Base-by-base conservation (phyloP, 2,888 invertebrate species). In the Charanyca ferruginea region DNA sequence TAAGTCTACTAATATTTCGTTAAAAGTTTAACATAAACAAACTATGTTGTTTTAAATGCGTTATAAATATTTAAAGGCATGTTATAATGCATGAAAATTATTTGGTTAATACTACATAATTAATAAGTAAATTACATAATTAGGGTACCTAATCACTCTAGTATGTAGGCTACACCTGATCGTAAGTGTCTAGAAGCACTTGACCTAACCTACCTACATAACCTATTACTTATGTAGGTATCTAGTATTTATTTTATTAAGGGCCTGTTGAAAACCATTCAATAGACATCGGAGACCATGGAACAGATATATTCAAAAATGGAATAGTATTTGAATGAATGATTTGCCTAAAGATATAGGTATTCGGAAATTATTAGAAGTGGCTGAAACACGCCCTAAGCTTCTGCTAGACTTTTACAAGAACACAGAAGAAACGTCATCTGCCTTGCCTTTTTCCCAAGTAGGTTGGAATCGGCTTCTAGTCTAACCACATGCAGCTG, bases 91-190 rank as follows among this genome's bases (percentile, higher is more conserved):
- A 41, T 23, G 48, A 49, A 42, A 54, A 18, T 25, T 32, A 32
- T 52, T 47, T 18, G 3, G 20, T 53, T n/a, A 35, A 2, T 9
- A 22, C 16, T 38, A 38, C 38, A 38, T 28, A 18, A 28, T 28
- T 20, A 53, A 22, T 65, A 54, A 20, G 7, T 73, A 73, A 44
- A 55, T 69, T 32, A 55, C 18, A 32, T 68, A 32, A 48, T 38
- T 6, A n/a, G 16, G 16, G 22, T 32, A 32, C 16, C 35, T 23
- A 38, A 44, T 55, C 18, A 18, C 6, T 35, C 22, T 48, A 44
- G 16, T 72, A 35, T 23, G 53, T 42, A 64, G 55, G 48, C n/a
- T 38, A 69, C 28, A 3, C 11, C 7, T 48, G 32, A 47, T 45
- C 11, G 16, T 20, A 68, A 58, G 44, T 28, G 44, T 28, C 59